These are phyloP conservation scores for Leuctra nigra DNA, from an alignment of 2,888 invertebrate genomes.

Conservation along the genomic window DNA sequence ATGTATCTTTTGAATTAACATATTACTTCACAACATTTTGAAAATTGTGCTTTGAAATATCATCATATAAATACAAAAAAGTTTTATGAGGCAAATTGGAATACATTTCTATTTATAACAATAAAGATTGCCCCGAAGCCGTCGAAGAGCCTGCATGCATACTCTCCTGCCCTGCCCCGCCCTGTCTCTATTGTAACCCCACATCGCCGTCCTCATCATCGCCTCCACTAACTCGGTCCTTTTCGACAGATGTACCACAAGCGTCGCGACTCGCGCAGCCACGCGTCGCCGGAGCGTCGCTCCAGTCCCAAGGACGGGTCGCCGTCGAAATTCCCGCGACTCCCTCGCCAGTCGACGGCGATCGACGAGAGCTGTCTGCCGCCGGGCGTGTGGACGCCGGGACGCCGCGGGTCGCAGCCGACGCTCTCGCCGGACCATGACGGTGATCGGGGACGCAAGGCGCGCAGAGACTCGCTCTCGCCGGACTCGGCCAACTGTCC, in stretches of 20 bases:
- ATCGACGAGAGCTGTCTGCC: slow-evolving; percentile 80
- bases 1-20: too few relatives aligned
- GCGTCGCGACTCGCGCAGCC: slow-evolving; percentile 37
- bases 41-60: too few relatives aligned
- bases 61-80: too few relatives aligned
- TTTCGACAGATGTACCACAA: slow-evolving; percentile 34
- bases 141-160: slow-evolving; percentile 22
- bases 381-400: slow-evolving; percentile 53
- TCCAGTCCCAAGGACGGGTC: slow-evolving; percentile 33
- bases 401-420: slow-evolving; percentile 74
- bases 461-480: slow-evolving; percentile 79
- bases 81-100: too few relatives aligned
- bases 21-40: too few relatives aligned
- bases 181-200: too few relatives aligned
- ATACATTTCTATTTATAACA: too few relatives aligned
- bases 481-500: slow-evolving; percentile 70
- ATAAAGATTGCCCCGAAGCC: too few relatives aligned
- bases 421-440: slow-evolving; percentile 69
- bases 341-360: slow-evolving; percentile 82
- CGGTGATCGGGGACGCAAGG: slow-evolving; percentile 44
- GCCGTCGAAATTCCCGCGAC: slow-evolving; percentile 49
- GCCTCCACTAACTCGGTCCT: too few relatives aligned
- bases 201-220: slow-evolving; percentile 13
- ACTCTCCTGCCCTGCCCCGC: not conserved
- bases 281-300: slow-evolving; percentile 38